phyloP scores from a whole-genome alignment of 2,113 vertebrate genomes.

The Sylvia atricapilla region DNA sequence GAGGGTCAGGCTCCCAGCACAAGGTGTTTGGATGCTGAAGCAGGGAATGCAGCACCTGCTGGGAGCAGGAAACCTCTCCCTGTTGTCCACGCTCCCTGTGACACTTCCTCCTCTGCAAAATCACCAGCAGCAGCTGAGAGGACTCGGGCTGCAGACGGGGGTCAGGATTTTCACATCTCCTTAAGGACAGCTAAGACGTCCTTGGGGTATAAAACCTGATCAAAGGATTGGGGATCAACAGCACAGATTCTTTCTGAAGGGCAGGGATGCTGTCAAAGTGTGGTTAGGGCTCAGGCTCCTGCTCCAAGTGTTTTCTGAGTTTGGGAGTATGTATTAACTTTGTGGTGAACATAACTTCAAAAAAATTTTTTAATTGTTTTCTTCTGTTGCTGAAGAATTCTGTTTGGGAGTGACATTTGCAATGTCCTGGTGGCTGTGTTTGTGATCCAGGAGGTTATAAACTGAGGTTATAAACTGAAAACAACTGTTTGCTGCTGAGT shows the following conservation, averaged over 20 bases:
- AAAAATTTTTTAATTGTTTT: not conserved
- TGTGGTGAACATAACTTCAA: not conserved
- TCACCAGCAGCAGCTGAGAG: not conserved
- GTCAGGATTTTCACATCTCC: not conserved
- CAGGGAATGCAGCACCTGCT: not conserved
- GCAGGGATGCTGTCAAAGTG: not conserved
- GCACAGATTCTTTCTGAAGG: not conserved
- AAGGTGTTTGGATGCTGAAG: not conserved
- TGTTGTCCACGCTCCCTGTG: not conserved
- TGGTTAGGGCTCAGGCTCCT: not conserved
- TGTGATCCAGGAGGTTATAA: not conserved
- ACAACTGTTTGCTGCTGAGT: not conserved
- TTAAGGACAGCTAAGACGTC: not conserved
- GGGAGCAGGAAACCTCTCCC: not conserved
- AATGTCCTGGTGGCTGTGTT: not conserved
- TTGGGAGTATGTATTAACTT: not conserved
- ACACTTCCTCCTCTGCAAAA: not conserved
- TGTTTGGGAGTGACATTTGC: not conserved
- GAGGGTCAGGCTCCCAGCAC: not conserved
- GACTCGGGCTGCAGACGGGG: rapidly evolving
- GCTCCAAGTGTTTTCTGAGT: not conserved
- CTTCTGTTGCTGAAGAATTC: not conserved
- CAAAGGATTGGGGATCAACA: not conserved
- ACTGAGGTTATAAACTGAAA: not conserved
- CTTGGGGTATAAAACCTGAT: not conserved